These are phyloP conservation scores for Aleiodes alternator DNA, from an alignment of 2,888 invertebrate species.

Conservation along the genomic window DNA sequence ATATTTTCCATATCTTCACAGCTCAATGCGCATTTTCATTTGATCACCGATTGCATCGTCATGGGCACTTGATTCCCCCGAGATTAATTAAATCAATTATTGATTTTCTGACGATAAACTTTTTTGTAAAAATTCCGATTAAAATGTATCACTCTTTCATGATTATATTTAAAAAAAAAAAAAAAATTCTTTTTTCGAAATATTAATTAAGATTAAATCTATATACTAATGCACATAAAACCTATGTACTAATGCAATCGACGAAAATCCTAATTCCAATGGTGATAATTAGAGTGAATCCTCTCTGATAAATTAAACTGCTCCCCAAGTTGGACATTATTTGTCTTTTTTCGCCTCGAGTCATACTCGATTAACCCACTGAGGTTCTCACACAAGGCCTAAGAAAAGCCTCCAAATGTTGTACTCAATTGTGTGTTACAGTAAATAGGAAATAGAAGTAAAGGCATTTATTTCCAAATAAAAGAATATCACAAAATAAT, in stretches of 20 bases:
- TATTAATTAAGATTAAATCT: too few relatives aligned
- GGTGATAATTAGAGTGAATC: slow-evolving; percentile 45
- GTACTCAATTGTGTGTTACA: neutral
- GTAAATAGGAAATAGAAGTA: too few relatives aligned
- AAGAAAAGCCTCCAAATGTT: neutral
- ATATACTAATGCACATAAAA: neutral
- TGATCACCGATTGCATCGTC: neutral
- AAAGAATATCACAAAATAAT: too few relatives aligned
- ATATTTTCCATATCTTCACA: neutral
- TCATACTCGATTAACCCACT: slow-evolving; percentile 12
- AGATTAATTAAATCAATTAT: slow-evolving; percentile 10
- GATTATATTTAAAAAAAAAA: too few relatives aligned
- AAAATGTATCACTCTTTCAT: neutral
- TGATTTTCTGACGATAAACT: neutral
- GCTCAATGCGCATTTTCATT: neutral
- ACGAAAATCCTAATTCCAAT: neutral
- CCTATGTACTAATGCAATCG: too few relatives aligned
- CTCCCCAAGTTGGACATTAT: slow-evolving; percentile 37
- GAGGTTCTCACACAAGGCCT: neutral
- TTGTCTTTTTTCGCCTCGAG: neutral
- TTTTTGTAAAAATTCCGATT: neutral
- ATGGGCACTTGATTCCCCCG: too few relatives aligned
- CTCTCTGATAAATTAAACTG: slow-evolving; percentile 61
- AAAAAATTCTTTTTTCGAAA: too few relatives aligned
- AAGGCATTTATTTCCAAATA: too few relatives aligned